Evolutionary conservation across 2,113 vertebrate genomes (phyloP), one percentile per base, ranked within the genome.

Genomic region (Lepisosteus oculatus): DNA sequence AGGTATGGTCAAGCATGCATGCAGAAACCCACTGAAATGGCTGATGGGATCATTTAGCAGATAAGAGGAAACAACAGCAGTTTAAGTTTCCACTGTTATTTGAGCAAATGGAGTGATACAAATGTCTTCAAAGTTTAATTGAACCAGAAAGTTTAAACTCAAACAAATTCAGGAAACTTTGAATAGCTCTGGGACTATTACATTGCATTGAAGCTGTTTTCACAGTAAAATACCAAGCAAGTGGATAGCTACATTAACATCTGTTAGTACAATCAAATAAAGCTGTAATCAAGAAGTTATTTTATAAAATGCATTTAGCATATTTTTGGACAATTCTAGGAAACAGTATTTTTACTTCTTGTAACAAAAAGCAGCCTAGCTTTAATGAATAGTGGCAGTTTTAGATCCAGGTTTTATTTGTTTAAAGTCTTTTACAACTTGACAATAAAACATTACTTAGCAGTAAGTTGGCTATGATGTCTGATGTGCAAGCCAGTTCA

Each of bases 31-130:
- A 74, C 55, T 76, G 77, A 77, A 69, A 70, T 76, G 67, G 70
- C 70, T 11, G 79, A 85, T 83, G 77, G 84, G 86, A 78, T 83
- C 76, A 68, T 83, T 81, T 72, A 72, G 81, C 84, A 87, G 85
- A 90, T 85, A 87, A 89, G 84, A 84, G 87, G 87, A 91, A 90
- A 85, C 83, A 82, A 88, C 86, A 88, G 87, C 84, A 84, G 85
- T 87, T 81, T 79, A 84, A 81, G 81, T 83, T 81, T 67, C 79
- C 65, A 84, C 77, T 73, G 81, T 84, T 83, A 84, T 84, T 87
- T 69, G 47, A 84, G 82, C 84, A 84, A 86, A 72, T 69, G 72
- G 77, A 82, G 81, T 80, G 86, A 88, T 86, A 87, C 80, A 83
- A 82, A 29, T 76, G 69, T 87, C 87, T 87, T 91, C 86, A 91